These are phyloP conservation scores for Athripsodes cinereus DNA, from an alignment of 2,888 invertebrate genomes.

Conservation along the genomic window DNA sequence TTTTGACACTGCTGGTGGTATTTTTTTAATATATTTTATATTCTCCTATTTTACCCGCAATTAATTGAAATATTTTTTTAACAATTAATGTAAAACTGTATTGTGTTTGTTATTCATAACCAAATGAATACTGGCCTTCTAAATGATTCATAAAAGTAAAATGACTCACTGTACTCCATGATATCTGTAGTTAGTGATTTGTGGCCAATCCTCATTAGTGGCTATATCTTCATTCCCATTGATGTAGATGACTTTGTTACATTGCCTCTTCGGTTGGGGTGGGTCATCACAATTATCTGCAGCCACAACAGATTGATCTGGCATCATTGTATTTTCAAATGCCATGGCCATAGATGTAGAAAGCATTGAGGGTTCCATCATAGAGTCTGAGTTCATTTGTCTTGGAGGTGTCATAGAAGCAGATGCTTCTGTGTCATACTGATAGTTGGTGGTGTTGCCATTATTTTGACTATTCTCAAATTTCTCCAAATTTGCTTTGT, in stretches of 20 bases:
- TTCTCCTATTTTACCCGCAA: too few relatives aligned
- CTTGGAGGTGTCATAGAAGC: conserved; percentile 14
- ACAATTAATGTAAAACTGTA: too few relatives aligned
- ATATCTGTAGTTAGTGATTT: conserved; percentile 54
- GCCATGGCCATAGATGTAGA: conserved; percentile 13
- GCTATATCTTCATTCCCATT: conserved; percentile 38
- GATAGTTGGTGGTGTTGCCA: conserved; percentile 29
- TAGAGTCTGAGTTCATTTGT: conserved; percentile 12
- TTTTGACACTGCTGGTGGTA: too few relatives aligned
- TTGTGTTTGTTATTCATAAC: too few relatives aligned
- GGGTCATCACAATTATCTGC: neutral
- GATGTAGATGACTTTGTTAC: conserved; percentile 7
- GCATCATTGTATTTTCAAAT: conserved; percentile 11
- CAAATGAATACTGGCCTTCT: too few relatives aligned
- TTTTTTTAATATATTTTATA: too few relatives aligned
- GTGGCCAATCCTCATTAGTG: conserved; percentile 50
- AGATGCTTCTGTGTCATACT: conserved; percentile 8
- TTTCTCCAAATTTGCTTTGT: conserved; percentile 48
- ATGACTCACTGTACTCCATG: conserved; percentile 69
- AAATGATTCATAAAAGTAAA: too few relatives aligned
- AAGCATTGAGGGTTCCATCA: conserved; percentile 1
- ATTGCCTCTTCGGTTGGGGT: neutral
- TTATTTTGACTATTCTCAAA: conserved; percentile 35
- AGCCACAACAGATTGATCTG: conserved; percentile 4
- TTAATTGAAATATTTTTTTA: too few relatives aligned